These are phyloP conservation scores for Acrocyrtus sp. DNA, from an alignment of 2,888 invertebrate genomes.

Conservation along the genomic window DNA sequence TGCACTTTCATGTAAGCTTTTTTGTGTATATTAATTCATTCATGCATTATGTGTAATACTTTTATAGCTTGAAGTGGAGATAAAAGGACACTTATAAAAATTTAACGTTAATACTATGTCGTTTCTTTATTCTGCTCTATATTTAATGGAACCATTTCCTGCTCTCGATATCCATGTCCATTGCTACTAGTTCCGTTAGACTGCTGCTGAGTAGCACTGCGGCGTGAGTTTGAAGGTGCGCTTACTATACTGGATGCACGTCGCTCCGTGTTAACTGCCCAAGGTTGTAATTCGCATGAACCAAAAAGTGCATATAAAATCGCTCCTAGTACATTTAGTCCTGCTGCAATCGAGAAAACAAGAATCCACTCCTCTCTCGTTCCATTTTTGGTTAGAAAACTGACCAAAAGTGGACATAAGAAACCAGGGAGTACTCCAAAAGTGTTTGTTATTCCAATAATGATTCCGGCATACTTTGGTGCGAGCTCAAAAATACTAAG, in stretches of 20 bases:
- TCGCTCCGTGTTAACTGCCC: constrained; percentile 64
- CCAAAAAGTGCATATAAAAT: constrained; percentile 67
- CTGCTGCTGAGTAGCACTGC: background rate
- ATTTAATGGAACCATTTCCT: constrained; percentile 32
- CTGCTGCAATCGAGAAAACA: constrained; percentile 66
- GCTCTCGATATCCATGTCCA: constrained; percentile 7
- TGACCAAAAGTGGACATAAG: constrained; percentile 66
- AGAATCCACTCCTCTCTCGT: constrained; percentile 67
- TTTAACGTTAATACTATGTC: constrained; percentile 2
- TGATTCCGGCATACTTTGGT: constrained; percentile 68
- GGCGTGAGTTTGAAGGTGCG: background rate
- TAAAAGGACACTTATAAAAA: no score
- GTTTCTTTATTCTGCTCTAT: constrained; percentile 6
- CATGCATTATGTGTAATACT: no score
- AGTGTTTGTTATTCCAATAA: constrained; percentile 68
- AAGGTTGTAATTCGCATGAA: constrained; percentile 67
- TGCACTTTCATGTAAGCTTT: no score
- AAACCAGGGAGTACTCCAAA: constrained; percentile 67
- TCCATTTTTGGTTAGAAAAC: constrained; percentile 66
- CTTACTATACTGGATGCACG: constrained; percentile 28
- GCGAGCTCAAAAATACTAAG: constrained; percentile 68
- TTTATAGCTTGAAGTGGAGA: no score
- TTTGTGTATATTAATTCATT: no score
- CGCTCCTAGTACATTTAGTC: constrained; percentile 65
- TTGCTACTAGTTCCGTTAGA: constrained; percentile 12